Conservation (phyloP, 2,888 invertebrate species). For the Nycteola revayana region DNA sequence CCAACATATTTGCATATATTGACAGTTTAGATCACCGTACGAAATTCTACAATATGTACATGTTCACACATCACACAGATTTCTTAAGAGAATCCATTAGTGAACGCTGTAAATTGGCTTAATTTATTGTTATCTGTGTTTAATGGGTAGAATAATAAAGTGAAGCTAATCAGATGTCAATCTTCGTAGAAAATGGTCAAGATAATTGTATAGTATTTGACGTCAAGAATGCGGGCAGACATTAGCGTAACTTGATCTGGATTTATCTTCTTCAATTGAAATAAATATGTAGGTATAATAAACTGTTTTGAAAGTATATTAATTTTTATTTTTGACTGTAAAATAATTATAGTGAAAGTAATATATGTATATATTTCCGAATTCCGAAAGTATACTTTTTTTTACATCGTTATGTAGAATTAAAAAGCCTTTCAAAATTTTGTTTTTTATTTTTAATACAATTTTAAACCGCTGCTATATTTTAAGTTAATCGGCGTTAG, state of each 20-base stretch:
- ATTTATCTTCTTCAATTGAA: no score
- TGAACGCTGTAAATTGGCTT: conserved; percentile 7
- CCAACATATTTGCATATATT: conserved; percentile 69
- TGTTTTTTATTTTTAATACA: no score
- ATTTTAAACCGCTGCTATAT: conserved; percentile 1
- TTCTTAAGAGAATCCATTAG: conserved; percentile 26
- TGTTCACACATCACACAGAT: conserved; percentile 35
- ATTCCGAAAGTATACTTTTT: no score
- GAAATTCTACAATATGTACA: conserved; percentile 28
- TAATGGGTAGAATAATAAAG: neutral
- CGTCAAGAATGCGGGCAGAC: neutral
- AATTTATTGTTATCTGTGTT: neutral
- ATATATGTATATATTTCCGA: no score
- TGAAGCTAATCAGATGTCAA: neutral
- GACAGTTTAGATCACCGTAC: conserved; percentile 62
- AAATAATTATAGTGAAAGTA: no score
- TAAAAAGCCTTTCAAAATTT: no score
- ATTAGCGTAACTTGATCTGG: no score
- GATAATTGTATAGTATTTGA: neutral
- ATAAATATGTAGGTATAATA: no score
- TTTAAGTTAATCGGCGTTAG: conserved; percentile 33
- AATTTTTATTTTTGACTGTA: no score
- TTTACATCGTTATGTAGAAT: no score
- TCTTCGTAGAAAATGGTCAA: neutral
- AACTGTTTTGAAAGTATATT: no score